A percentile compares a stretch with the other conserved stretches of the same genome.
Evolutionary conservation across 1,140 invertebrate genomes (phyloP).

Genomic region (Drosophila pallidifrons): DNA sequence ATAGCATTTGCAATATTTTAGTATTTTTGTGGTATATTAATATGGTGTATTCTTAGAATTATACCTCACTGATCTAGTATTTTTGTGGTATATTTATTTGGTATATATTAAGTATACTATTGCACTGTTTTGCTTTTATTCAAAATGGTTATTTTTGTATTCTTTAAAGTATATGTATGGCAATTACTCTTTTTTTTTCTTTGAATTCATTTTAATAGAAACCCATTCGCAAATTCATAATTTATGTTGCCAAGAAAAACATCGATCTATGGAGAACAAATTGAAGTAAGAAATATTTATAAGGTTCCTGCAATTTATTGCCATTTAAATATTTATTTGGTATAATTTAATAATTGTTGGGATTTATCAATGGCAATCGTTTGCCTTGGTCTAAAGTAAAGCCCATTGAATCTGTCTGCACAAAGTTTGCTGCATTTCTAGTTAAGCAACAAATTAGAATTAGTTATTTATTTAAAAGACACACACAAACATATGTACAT

Average conservation of each 20-base stretch:
- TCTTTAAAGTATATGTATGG: too few species aligned
- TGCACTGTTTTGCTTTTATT: too few species aligned
- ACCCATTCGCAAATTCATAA: background rate
- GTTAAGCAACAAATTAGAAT: constrained; percentile 31
- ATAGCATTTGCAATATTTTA: too few species aligned
- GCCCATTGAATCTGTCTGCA: constrained; percentile 3
- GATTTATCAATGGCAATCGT: background rate
- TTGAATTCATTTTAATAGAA: too few species aligned
- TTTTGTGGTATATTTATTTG: too few species aligned
- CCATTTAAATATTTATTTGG: background rate
- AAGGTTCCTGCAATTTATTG: background rate
- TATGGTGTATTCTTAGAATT: too few species aligned
- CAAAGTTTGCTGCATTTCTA: constrained; percentile 6
- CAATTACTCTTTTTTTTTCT: too few species aligned
- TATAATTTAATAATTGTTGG: background rate
- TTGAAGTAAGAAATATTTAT: background rate
- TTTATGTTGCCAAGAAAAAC: background rate
- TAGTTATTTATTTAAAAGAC: constrained; percentile 43
- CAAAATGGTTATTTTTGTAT: too few species aligned
- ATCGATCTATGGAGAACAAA: background rate
- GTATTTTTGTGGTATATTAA: too few species aligned
- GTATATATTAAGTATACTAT: too few species aligned
- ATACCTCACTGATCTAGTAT: too few species aligned
- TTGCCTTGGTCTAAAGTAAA: background rate
- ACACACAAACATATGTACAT: constrained; percentile 10